Percentiles rank a stretch among this genome's conserved stretches.
These are phyloP conservation scores for Drosophila mimica DNA, from an alignment of 2,888 invertebrate species.

Conservation along the genomic window DNA sequence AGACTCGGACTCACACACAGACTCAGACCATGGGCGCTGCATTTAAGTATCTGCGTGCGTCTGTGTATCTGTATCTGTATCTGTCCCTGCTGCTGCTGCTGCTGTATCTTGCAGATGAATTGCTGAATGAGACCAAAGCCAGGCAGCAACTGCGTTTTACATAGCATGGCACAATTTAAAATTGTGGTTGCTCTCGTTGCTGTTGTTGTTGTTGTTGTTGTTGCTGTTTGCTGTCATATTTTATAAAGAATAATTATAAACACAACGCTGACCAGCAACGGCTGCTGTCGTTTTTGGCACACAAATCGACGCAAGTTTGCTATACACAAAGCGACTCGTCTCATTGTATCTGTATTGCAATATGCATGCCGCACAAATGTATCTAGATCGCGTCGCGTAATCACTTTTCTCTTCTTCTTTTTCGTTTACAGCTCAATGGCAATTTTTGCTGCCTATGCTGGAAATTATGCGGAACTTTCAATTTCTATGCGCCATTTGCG, in stretches of 20 bases:
- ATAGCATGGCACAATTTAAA: slow-evolving; percentile 30
- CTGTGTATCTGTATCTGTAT: slow-evolving; percentile 22
- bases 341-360: slow-evolving; percentile 41
- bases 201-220: slow-evolving; percentile 25
- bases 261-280: slow-evolving; percentile 38
- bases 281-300: slow-evolving; percentile 60
- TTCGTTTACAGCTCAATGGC: slow-evolving; percentile 6
- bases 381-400: slow-evolving; percentile 77
- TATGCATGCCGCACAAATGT: slow-evolving; percentile 37
- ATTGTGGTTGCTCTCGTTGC: slow-evolving; percentile 12
- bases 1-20: not conserved
- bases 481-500: slow-evolving; percentile 64
- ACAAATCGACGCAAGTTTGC: slow-evolving; percentile 35
- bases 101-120: slow-evolving; percentile 69
- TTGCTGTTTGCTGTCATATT: slow-evolving; percentile 58
- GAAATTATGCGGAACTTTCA: slow-evolving; percentile 68
- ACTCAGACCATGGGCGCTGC: slow-evolving; percentile 24
- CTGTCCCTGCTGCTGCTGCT: slow-evolving; percentile 2
- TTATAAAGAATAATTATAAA: slow-evolving; percentile 55
- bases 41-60: slow-evolving; percentile 22
- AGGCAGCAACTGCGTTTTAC: slow-evolving; percentile 29
- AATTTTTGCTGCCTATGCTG: slow-evolving; percentile 31
- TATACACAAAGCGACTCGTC: slow-evolving; percentile 44
- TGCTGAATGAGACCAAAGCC: slow-evolving; percentile 45
- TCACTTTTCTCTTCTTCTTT: slow-evolving; percentile 36